Conservation (phyloP, 2,113 vertebrate species). For the Acanthochromis polyacanthus region DNA sequence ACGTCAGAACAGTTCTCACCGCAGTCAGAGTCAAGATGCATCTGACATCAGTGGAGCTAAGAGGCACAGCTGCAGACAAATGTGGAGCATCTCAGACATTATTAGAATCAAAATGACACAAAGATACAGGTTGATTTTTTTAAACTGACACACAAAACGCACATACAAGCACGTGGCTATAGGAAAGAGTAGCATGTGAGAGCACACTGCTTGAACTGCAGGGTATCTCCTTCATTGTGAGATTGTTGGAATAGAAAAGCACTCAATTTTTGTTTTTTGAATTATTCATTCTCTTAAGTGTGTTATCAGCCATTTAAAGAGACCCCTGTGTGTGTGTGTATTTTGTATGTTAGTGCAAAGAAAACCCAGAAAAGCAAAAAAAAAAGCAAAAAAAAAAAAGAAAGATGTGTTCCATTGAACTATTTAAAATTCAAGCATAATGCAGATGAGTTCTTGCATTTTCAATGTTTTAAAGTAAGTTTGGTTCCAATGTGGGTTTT, state of each 20-base stretch:
- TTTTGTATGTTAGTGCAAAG: slow-evolving; percentile 23
- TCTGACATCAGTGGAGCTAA: slow-evolving; percentile 2
- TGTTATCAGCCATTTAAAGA: slow-evolving; percentile 39
- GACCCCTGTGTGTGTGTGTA: slow-evolving; percentile 3
- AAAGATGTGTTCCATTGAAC: neutral
- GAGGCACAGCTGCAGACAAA: slow-evolving; percentile 4
- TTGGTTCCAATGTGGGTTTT: neutral
- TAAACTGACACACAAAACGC: slow-evolving; percentile 10
- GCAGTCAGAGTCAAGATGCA: neutral
- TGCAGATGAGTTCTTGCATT: neutral
- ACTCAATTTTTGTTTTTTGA: slow-evolving; percentile 46
- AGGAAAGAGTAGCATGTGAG: neutral
- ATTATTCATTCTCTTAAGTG: slow-evolving; percentile 70
- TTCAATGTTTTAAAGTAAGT: neutral
- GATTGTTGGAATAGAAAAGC: slow-evolving; percentile 42
- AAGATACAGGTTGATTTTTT: slow-evolving; percentile 1
- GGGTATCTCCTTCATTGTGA: slow-evolving; percentile 40
- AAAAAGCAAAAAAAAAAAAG: neutral
- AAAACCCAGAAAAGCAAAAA: slow-evolving; percentile 17
- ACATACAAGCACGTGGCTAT: slow-evolving; percentile 31
- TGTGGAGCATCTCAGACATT: neutral
- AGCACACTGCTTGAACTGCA: slow-evolving; percentile 45
- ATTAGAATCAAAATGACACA: slow-evolving; percentile 5
- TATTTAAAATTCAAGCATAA: neutral
- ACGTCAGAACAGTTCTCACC: slow-evolving; percentile 48